Conservation (phyloP, 2,113 vertebrate species). For the Trinectes maculatus region DNA sequence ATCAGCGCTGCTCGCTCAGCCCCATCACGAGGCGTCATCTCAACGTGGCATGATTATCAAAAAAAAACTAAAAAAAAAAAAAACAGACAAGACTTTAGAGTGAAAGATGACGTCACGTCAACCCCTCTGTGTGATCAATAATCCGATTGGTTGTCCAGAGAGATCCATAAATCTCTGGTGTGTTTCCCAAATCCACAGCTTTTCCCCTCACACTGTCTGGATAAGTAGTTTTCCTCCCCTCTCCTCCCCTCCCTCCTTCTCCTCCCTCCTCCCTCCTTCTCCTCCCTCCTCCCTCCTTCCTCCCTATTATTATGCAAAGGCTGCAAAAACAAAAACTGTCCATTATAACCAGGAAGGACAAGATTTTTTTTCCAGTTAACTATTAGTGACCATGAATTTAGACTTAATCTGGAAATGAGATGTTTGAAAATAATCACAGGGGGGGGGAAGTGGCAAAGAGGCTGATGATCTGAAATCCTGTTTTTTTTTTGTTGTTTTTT, state of each 20-base stretch:
- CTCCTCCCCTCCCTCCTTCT: not conserved
- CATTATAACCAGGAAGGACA: not conserved
- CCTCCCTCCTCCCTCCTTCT: slow-evolving; percentile 35
- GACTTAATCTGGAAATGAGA: slow-evolving; percentile 36
- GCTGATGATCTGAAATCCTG: not conserved
- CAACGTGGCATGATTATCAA: slow-evolving; percentile 73
- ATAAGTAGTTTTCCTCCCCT: slow-evolving; percentile 58
- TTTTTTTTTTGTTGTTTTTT: not conserved
- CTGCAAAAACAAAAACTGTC: slow-evolving; percentile 28
- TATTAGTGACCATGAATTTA: no score
- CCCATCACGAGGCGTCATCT: slow-evolving; percentile 56
- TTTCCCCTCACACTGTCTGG: slow-evolving; percentile 43
- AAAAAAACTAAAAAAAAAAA: slow-evolving; percentile 16
- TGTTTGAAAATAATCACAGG: slow-evolving; percentile 32
- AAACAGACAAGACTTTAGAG: not conserved
- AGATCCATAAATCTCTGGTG: not conserved
- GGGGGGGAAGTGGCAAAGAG: no score
- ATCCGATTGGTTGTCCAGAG: no score
- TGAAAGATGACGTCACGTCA: slow-evolving; percentile 44
- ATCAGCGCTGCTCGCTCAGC: slow-evolving; percentile 35
- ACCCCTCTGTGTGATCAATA: no score
- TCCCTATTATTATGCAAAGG: slow-evolving; percentile 63
- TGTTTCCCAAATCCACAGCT: slow-evolving; percentile 12
- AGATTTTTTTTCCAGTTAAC: not conserved
- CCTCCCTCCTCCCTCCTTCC: slow-evolving; percentile 61